Percentiles rank a stretch among this genome's conserved stretches.
Conservation (phyloP, 2,797 vertebrate genomes). For the Phaenicophaeus curvirostris region DNA sequence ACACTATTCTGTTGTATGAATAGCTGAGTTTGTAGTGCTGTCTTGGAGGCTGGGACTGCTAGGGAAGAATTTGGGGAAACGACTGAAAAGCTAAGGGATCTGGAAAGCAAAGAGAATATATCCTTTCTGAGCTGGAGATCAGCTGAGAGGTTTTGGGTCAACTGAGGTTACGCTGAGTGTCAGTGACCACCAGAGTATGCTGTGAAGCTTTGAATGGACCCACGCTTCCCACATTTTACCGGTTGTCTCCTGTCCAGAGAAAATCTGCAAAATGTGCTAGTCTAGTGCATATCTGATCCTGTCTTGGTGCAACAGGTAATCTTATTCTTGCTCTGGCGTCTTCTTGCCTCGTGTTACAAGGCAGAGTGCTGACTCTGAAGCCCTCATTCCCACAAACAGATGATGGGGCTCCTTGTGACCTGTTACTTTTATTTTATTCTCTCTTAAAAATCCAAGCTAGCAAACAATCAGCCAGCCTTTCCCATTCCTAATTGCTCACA, state of each 20-base stretch:
- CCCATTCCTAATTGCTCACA: neutral
- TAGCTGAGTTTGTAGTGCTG: neutral
- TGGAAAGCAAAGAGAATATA: neutral
- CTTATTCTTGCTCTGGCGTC: neutral
- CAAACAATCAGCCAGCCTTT: neutral
- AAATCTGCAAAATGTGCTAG: neutral
- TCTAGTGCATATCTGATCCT: neutral
- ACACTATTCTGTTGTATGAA: neutral
- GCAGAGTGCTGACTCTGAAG: neutral
- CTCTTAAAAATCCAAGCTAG: neutral
- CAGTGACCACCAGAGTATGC: conserved; percentile 30
- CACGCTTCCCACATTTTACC: neutral
- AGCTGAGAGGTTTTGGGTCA: neutral
- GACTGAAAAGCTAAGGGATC: neutral
- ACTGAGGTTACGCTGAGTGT: neutral
- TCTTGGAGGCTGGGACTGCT: neutral
- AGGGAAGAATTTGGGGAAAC: neutral
- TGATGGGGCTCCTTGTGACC: neutral
- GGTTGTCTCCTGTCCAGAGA: neutral
- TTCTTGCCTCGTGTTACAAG: neutral
- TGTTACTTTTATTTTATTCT: neutral
- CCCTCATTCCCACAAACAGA: neutral
- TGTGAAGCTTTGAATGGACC: neutral
- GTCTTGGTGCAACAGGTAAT: neutral
- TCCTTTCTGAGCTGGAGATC: neutral